Percentiles rank a stretch among this genome's conserved stretches.
These are phyloP conservation scores for Therioaphis trifolii DNA, from an alignment of 2,888 invertebrate genomes.

Conservation along the genomic window DNA sequence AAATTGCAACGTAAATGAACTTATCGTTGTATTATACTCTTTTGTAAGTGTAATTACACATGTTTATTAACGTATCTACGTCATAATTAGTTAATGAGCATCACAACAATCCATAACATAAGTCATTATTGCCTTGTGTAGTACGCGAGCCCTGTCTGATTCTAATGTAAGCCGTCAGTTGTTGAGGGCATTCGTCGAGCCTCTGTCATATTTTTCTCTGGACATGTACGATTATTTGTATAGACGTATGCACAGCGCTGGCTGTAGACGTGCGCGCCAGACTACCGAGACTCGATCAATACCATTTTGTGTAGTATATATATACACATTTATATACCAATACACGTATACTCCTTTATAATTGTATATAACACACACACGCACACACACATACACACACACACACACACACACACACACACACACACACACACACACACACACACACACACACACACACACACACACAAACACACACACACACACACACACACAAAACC, in stretches of 20 bases:
- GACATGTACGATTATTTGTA: constrained; percentile 12
- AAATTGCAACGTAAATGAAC: no score
- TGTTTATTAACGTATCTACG: no score
- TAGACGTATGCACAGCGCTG: constrained; percentile 22
- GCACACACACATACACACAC: no score
- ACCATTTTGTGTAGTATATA: constrained; percentile 34
- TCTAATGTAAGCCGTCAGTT: not conserved
- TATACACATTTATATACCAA: constrained; percentile 7
- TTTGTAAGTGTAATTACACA: no score
- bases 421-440: no score
- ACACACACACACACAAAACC: no score
- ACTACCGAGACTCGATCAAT: constrained; percentile 23
- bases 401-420: no score
- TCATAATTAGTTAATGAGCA: not conserved
- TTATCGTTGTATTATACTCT: no score
- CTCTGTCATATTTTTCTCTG: not conserved
- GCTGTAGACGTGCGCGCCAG: constrained; percentile 1
- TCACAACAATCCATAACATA: not conserved
- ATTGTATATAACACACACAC: no score
- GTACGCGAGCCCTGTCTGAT: not conserved
- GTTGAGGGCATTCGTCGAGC: no score
- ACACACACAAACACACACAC: no score
- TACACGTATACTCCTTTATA: not conserved
- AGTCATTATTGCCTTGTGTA: not conserved
- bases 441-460: no score